Evolutionary conservation across 2,888 invertebrate genomes (phyloP).

Genomic region (Cerastis rubricosa): DNA sequence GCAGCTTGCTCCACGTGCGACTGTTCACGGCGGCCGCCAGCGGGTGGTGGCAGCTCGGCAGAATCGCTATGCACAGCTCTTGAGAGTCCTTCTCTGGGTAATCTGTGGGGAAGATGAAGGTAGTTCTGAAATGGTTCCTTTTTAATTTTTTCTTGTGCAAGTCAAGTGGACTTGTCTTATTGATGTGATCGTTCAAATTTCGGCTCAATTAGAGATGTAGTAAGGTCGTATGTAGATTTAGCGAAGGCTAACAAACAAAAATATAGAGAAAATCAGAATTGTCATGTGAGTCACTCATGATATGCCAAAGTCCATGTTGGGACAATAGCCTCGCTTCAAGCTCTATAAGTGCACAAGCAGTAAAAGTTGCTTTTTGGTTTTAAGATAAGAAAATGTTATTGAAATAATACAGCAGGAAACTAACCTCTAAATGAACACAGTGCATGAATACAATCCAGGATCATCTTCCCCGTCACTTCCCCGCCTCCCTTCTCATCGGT

Average conservation of each 20-base stretch:
- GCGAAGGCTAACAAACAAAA: background rate
- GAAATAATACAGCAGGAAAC: conserved; percentile 20
- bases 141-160: background rate
- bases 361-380: background rate
- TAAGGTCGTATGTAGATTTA: too few relatives aligned
- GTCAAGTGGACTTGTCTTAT: background rate
- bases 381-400: background rate
- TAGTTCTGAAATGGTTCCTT: background rate
- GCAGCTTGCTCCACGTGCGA: conserved; percentile 93
- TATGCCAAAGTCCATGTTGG: too few relatives aligned
- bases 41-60: conserved; percentile 95
- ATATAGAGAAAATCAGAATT: background rate
- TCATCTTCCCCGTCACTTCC: conserved; percentile 90
- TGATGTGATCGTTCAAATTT: too few relatives aligned
- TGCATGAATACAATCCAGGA: conserved; percentile 89
- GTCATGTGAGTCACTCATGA: background rate
- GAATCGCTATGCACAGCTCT: conserved; percentile 91
- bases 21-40: conserved; percentile 90
- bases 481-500: conserved; percentile 79
- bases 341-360: background rate
- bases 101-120: conserved; percentile 70
- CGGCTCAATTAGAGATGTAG: too few relatives aligned
- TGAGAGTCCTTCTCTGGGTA: conserved; percentile 90
- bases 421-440: conserved; percentile 88
- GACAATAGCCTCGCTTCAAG: background rate